A percentile compares a stretch with the other conserved stretches of the same genome.
These are phyloP conservation scores for Poecilobothrus nobilitatus DNA, from an alignment of 2,888 invertebrate genomes.

Conservation along the genomic window DNA sequence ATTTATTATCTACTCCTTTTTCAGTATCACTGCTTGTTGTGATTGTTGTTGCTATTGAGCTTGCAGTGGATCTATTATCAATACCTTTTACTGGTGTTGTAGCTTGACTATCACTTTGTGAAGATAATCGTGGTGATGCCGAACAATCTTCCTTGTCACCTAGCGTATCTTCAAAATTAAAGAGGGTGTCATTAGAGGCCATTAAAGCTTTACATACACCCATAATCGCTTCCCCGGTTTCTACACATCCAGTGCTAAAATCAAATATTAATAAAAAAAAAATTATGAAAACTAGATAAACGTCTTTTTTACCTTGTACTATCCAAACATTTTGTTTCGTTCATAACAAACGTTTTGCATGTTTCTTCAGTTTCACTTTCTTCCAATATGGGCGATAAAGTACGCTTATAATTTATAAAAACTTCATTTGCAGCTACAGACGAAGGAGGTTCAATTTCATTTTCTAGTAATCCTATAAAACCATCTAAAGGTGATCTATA, in stretches of 20 bases:
- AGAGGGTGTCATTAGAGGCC: slow-evolving; percentile 28
- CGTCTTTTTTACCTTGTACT: slow-evolving; percentile 25
- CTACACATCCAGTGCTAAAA: slow-evolving; percentile 26
- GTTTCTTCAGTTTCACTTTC: slow-evolving; percentile 28
- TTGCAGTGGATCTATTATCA: slow-evolving; percentile 15
- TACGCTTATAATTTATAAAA: slow-evolving; percentile 27
- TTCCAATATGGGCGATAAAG: slow-evolving; percentile 28
- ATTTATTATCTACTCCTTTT: not conserved
- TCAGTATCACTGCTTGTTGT: slow-evolving; percentile 12
- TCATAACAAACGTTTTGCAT: slow-evolving; percentile 26
- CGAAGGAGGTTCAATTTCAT: slow-evolving; percentile 18
- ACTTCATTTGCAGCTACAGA: slow-evolving; percentile 22
- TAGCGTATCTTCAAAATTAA: slow-evolving; percentile 28
- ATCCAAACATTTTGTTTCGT: slow-evolving; percentile 27
- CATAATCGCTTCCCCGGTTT: slow-evolving; percentile 27
- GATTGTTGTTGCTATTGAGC: slow-evolving; percentile 13
- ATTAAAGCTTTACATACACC: slow-evolving; percentile 27
- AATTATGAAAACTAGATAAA: too few species aligned
- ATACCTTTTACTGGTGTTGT: slow-evolving; percentile 18
- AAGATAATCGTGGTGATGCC: slow-evolving; percentile 24
- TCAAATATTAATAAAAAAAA: too few species aligned
- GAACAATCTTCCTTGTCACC: slow-evolving; percentile 25
- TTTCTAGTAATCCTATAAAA: slow-evolving; percentile 18
- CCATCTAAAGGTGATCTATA: slow-evolving; percentile 23
- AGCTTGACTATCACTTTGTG: slow-evolving; percentile 20